Percentiles rank a stretch among this genome's conserved stretches.
phyloP scores from a whole-genome alignment of 2,113 vertebrate genomes.

The Empidonax alnorum region DNA sequence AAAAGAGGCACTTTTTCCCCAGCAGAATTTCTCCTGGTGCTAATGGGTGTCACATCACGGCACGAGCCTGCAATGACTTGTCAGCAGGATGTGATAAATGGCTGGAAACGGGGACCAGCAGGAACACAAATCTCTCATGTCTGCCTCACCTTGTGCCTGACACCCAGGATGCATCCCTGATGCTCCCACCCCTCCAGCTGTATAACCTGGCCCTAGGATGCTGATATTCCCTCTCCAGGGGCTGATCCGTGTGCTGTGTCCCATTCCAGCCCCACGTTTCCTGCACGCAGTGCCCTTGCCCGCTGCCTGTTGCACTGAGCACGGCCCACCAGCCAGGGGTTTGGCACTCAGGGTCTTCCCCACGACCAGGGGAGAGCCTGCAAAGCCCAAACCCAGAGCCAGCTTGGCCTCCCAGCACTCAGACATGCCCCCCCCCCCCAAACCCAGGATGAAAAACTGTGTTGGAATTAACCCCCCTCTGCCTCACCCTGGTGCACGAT shows the following conservation, averaged over 20 bases:
- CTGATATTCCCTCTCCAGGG: background rate
- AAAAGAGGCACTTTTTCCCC: background rate
- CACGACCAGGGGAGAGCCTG: accelerated
- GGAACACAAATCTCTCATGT: background rate
- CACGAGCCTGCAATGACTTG: background rate
- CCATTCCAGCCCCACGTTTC: background rate
- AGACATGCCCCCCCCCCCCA: background rate
- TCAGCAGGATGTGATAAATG: background rate
- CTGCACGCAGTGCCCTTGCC: background rate
- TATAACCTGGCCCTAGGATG: background rate
- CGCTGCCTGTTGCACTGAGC: background rate
- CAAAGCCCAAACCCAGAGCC: background rate
- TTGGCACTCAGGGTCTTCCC: background rate
- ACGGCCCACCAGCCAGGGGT: background rate
- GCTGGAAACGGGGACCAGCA: background rate
- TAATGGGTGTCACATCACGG: background rate
- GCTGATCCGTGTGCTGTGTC: accelerated
- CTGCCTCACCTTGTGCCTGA: background rate
- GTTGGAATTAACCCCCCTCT: background rate
- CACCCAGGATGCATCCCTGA: accelerated
- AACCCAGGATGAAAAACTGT: accelerated
- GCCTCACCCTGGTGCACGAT: accelerated
- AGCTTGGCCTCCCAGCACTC: accelerated
- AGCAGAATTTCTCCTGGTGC: background rate
- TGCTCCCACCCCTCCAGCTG: background rate